These are phyloP conservation scores for Meteorus sp. DNA, from an alignment of 1,140 invertebrate genomes.

Conservation along the genomic window DNA sequence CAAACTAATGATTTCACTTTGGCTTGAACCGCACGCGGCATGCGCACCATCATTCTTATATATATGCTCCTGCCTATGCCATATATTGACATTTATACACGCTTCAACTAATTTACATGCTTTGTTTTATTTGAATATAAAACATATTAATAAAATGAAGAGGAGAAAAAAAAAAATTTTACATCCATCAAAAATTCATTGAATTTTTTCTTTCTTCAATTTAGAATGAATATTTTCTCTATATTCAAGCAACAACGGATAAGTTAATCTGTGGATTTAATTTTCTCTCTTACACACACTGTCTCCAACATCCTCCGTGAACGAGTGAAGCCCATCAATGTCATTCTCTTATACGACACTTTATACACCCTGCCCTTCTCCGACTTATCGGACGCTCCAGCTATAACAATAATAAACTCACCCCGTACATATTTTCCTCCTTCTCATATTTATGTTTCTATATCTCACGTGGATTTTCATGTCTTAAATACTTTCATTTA, in stretches of 20 bases:
- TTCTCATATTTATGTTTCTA: neutral
- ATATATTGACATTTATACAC: slow-evolving; percentile 59
- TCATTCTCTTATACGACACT: slow-evolving; percentile 44
- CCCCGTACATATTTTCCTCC: slow-evolving; percentile 23
- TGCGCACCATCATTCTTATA: slow-evolving; percentile 26
- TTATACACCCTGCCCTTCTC: slow-evolving; percentile 48
- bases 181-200: neutral
- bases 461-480: slow-evolving; percentile 47
- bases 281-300: too few relatives aligned
- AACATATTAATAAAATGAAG: neutral
- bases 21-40: slow-evolving; percentile 20
- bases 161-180: too few relatives aligned
- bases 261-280: slow-evolving; percentile 1
- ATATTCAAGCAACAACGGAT: neutral
- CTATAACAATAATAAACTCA: slow-evolving; percentile 18
- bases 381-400: slow-evolving; percentile 57
- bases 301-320: too few relatives aligned
- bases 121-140: slow-evolving; percentile 28
- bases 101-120: slow-evolving; percentile 55
- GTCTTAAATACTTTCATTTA: slow-evolving; percentile 32
- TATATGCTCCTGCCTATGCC: slow-evolving; percentile 41
- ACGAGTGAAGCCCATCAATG: slow-evolving; percentile 59
- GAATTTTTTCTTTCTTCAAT: too few relatives aligned
- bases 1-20: slow-evolving; percentile 62
- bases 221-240: too few relatives aligned